Base-by-base conservation (phyloP, 2,797 vertebrate species). In the Clamator glandarius region DNA sequence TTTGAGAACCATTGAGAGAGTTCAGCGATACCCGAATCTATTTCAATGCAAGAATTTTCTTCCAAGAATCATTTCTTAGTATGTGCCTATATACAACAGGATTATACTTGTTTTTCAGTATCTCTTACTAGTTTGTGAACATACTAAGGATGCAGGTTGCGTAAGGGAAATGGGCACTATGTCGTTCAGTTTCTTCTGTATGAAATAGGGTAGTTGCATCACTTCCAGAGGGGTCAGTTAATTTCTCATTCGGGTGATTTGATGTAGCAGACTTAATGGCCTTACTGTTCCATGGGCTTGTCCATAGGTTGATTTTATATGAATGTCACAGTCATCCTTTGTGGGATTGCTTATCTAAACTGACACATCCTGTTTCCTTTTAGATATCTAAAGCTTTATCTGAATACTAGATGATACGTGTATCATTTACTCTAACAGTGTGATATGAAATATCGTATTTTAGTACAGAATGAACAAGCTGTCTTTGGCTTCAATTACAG, bases 401-500 rank as follows among this genome's bases (percentile, higher is more conserved):
- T 92, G 59, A 87, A 79, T 79, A 67, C 55, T 44, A 84, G 51
- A 55, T 91, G 46, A 82, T 73, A 42, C 12, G 58, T 10, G 2
- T 58, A 51, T 59, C n/a, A 51, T 61, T 91, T 87, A 64, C n/a
- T 83, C 24, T 68, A 50, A 31, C 55, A 62, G 25, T 28, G 12
- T 39, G 54, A 44, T 89, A 70, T 9, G 17, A 80, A 93, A 80
- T 87, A 87, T 1, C 83, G 29, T 80, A 33, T 94, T 93, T 90
- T 87, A 83, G 90, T 85, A 29, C 21, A 59, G 62, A 78, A 12
- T 85, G 72, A 91, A 80, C 23, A 75, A 81, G n/a, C 44, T 84
- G 36, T 57, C 50, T 51, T 81, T 91, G 83, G 42, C 66, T 93
- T 87, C 2, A 11, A 18, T 91, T 87, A 55, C 48, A 84, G 42